Conservation (phyloP, 2,113 vertebrate genomes). For the Tiliqua scincoides region DNA sequence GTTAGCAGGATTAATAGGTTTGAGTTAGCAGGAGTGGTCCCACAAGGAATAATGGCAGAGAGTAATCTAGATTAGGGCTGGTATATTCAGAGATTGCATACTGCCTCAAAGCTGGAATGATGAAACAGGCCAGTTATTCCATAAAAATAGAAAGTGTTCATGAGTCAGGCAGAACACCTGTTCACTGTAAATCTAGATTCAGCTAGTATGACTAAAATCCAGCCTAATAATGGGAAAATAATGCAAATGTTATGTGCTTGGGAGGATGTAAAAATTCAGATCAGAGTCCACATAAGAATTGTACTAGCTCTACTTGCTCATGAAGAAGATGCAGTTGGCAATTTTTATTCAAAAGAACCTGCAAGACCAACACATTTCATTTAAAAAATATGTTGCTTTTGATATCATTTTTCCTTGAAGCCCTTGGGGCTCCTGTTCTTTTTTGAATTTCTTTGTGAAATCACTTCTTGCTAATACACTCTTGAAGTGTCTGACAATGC, state of each 20-base stretch:
- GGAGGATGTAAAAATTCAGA: neutral
- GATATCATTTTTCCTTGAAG: constrained; percentile 38
- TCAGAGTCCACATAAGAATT: neutral
- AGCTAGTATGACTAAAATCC: neutral
- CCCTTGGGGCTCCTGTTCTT: constrained; percentile 34
- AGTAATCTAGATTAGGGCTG: neutral
- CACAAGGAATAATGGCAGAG: neutral
- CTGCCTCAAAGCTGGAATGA: neutral
- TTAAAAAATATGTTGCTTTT: constrained; percentile 44
- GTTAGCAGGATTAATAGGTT: neutral
- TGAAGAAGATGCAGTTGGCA: constrained; percentile 21
- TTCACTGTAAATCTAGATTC: neutral
- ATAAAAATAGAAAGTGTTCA: neutral
- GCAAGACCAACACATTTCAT: neutral
- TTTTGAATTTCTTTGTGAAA: neutral
- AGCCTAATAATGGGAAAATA: neutral
- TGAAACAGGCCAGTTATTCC: neutral
- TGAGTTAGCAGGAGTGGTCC: neutral
- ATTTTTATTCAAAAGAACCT: constrained; percentile 47
- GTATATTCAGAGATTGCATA: neutral
- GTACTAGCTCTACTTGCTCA: constrained; percentile 27
- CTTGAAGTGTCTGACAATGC: neutral
- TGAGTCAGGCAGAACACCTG: neutral
- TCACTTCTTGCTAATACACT: constrained; percentile 15
- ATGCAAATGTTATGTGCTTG: constrained; percentile 11